Conservation (phyloP, 2,888 invertebrate genomes). For the Luffia ferchaultella region DNA sequence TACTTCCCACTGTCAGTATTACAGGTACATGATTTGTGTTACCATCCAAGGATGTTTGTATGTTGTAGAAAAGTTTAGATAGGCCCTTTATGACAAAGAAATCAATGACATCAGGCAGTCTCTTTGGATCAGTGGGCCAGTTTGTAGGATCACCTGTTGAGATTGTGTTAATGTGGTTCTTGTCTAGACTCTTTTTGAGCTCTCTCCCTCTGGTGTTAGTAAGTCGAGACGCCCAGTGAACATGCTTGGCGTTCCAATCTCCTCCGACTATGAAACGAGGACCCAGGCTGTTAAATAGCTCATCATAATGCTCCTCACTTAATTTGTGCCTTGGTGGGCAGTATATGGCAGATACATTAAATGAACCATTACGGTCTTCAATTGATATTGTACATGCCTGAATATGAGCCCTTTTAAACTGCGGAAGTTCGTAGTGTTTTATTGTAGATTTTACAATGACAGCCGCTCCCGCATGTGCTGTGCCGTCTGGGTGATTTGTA, state of each 20-base stretch:
- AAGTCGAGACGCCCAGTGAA: conserved; percentile 15
- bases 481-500: conserved; percentile 16
- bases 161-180: conserved; percentile 8
- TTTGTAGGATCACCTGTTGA: conserved; percentile 16
- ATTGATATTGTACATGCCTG: conserved; percentile 12
- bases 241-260: conserved; percentile 17
- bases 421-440: conserved; percentile 12
- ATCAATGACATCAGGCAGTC: conserved; percentile 13
- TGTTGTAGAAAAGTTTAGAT: too few species aligned
- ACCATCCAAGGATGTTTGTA: too few species aligned
- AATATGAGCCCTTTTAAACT: conserved; percentile 11
- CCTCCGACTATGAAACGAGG: conserved; percentile 12
- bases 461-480: conserved; percentile 16
- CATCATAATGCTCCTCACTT: conserved; percentile 7
- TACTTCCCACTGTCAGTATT: conserved; percentile 12
- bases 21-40: too few species aligned
- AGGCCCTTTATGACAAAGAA: conserved; percentile 7
- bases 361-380: neutral
- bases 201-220: conserved; percentile 13
- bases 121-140: conserved; percentile 14
- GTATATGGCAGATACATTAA: conserved; percentile 10
- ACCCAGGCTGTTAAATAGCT: conserved; percentile 13
- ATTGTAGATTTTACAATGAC: conserved; percentile 14
- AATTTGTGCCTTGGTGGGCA: conserved; percentile 13
- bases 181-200: conserved; percentile 11